Conservation (phyloP, 2,888 invertebrate genomes). For the Blera fallax region DNA sequence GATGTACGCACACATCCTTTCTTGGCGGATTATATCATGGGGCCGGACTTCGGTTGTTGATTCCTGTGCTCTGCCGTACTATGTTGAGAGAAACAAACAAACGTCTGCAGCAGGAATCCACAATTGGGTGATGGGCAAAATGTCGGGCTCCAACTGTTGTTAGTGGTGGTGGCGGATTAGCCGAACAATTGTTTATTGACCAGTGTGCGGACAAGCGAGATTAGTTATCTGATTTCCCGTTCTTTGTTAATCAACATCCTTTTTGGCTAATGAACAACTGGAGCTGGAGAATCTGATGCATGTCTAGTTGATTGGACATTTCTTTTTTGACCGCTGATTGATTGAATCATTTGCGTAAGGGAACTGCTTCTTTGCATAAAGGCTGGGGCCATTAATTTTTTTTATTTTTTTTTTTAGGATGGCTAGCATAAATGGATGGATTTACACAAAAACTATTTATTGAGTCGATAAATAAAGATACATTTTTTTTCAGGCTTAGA, state of each 20-base stretch:
- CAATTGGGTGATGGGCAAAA: conserved; percentile 34
- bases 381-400: no score
- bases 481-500: no score
- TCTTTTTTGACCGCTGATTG: conserved; percentile 52
- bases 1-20: conserved; percentile 64
- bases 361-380: background rate
- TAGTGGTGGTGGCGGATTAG: conserved; percentile 62
- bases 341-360: conserved; percentile 56
- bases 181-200: conserved; percentile 70
- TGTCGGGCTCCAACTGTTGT: conserved; percentile 27
- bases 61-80: background rate
- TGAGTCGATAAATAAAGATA: no score
- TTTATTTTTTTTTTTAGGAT: no score
- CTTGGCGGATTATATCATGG: conserved; percentile 53
- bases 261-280: conserved; percentile 69
- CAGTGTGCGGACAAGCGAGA: conserved; percentile 67
- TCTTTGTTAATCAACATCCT: conserved; percentile 71
- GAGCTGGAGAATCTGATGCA: conserved; percentile 40
- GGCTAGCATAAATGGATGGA: no score
- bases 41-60: conserved; percentile 42
- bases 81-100: conserved; percentile 45
- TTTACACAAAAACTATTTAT: no score
- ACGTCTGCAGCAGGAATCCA: conserved; percentile 40
- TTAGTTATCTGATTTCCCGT: conserved; percentile 72
- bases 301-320: conserved; percentile 52